Percentiles rank a stretch among this genome's conserved stretches.
phyloP scores from a whole-genome alignment of 2,113 vertebrate species.

The Neotragus moschatus region DNA sequence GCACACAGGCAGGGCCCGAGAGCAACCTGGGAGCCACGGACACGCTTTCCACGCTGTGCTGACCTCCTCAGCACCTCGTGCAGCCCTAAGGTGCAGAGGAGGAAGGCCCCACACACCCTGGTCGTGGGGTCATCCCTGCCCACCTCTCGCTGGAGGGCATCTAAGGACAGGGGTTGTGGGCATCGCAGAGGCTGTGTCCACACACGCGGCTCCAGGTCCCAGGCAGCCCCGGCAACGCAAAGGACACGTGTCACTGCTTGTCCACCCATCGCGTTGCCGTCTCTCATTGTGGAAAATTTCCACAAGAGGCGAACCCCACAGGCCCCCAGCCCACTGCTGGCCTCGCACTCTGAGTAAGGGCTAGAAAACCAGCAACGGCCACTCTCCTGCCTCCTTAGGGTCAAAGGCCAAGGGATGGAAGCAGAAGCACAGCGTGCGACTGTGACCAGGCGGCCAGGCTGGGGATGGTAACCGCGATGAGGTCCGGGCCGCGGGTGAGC shows the following conservation, averaged over 20 bases:
- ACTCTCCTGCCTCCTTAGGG: neutral
- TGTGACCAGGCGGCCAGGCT: neutral
- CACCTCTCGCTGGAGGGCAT: neutral
- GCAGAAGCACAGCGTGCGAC: accelerated
- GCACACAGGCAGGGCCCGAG: neutral
- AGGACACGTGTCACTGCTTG: accelerated
- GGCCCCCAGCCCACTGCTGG: neutral
- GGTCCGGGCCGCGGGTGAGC: neutral
- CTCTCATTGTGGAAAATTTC: neutral
- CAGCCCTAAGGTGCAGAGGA: neutral
- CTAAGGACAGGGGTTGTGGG: neutral
- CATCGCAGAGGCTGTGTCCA: neutral
- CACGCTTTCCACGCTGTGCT: neutral
- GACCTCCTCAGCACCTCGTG: neutral
- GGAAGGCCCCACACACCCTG: neutral
- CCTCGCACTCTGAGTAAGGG: neutral
- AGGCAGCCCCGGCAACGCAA: neutral
- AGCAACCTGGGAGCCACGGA: neutral
- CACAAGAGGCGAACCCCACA: neutral
- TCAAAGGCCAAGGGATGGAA: neutral
- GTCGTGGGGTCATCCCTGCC: neutral
- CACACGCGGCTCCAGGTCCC: neutral
- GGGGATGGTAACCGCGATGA: neutral
- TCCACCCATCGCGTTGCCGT: neutral
- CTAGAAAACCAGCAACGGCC: no score